Percentiles rank a stretch among this genome's conserved stretches.
These are phyloP conservation scores for Nasonia longicornis DNA, from an alignment of 1,140 invertebrate species.

Conservation along the genomic window DNA sequence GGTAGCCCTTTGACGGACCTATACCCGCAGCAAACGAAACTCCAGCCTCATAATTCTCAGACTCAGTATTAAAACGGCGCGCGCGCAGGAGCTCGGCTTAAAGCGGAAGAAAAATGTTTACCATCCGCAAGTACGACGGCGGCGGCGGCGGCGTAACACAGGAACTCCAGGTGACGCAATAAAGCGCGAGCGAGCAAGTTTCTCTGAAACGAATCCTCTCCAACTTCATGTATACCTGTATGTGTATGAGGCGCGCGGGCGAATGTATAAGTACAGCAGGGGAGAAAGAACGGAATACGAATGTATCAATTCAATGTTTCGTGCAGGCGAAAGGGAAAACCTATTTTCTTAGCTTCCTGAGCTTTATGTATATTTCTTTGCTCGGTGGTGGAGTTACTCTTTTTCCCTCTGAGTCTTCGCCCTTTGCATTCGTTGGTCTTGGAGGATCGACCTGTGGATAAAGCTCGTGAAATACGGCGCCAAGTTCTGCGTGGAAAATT, in stretches of 20 bases:
- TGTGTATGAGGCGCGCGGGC: background rate
- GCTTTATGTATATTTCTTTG: constrained; percentile 26
- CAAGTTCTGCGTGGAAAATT: constrained; percentile 1
- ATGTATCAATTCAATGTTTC: constrained; percentile 26
- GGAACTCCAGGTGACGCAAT: constrained; percentile 26
- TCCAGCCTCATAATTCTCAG: constrained; percentile 31
- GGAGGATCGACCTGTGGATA: constrained; percentile 31
- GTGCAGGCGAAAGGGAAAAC: constrained; percentile 20
- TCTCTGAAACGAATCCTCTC: constrained; percentile 16
- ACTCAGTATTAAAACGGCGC: constrained; percentile 7
- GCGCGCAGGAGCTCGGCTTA: background rate
- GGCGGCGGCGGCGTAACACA: background rate
- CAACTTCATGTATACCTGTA: constrained; percentile 9
- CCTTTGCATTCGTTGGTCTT: constrained; percentile 45
- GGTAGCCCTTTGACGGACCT: background rate
- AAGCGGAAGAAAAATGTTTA: constrained; percentile 26
- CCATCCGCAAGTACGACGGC: background rate
- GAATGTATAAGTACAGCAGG: constrained; percentile 9
- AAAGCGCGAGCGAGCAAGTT: constrained; percentile 6
- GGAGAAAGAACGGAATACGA: constrained; percentile 27
- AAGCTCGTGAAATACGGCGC: constrained; percentile 51
- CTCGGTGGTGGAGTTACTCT: background rate
- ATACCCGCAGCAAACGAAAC: background rate
- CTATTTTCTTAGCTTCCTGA: constrained; percentile 41
- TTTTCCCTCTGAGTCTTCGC: constrained; percentile 25